Evolutionary conservation across 1,140 invertebrate genomes (phyloP), one percentile per base, ranked within the genome.

Genomic region (Cotesia typhae): DNA sequence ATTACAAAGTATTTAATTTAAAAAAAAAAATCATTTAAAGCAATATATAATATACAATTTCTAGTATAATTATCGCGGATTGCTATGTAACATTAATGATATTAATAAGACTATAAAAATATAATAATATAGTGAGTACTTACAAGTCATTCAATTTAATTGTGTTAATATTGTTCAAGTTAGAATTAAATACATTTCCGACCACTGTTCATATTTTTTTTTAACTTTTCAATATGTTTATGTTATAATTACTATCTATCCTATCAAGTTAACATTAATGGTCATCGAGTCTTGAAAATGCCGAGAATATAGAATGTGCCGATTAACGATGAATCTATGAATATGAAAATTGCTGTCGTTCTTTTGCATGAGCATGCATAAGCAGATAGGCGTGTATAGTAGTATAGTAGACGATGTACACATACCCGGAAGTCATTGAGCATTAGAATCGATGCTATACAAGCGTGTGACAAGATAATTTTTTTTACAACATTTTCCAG

Each of bases 261-360:
- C 66, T 10, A 38, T 67, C 66, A 35, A 12, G 28, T 52, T 35
- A 51, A 55, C 52, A 67, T 67, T 67, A 67, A 35, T n/a, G 20
- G 52, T 41, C 37, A 51, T 38, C 64, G 51, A 51, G 66, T 67
- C 66, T 51, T 67, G 38, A 51, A 17, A 28, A 41, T 67, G 3
- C 57, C 36, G 51, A 28, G 47, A 55, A 20, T 51, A 55, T 41
- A 67, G 51, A 10, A 36, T n/a, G 20, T 52, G 71, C 77, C 74
- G 76, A 82, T 81, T 81, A 82, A 82, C 81, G 81, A 81, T 82
- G 81, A 82, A 81, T 81, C 79, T 78, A 82, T 82, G 81, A 82
- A 82, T 82, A 81, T 81, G 79, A 81, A 82, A 81, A 79, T 81
- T 81, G 66, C 66, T 67, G 17, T 36, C 66, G 57, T 17, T 59